Evolutionary conservation across 2,113 vertebrate species (phyloP).

Genomic region (Onychostoma macrolepis): DNA sequence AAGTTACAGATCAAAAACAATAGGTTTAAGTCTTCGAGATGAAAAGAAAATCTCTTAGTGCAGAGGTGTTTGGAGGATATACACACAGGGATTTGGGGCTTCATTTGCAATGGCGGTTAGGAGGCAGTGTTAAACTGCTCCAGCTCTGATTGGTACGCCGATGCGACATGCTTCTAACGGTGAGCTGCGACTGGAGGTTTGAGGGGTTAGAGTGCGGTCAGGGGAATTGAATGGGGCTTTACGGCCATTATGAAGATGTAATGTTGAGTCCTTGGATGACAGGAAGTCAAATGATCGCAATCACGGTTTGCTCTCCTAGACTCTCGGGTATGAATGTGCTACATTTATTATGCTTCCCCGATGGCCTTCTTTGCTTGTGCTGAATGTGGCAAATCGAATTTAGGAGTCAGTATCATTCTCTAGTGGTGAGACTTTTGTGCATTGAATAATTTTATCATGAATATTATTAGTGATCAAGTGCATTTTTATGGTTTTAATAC

Average conservation of each 20-base stretch:
- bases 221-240: slow-evolving; percentile 55
- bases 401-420: neutral
- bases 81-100: slow-evolving; percentile 20
- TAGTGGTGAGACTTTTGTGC: neutral
- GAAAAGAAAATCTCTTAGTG: neutral
- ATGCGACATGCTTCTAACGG: slow-evolving; percentile 16
- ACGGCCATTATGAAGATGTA: slow-evolving; percentile 40
- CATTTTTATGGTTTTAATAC: neutral
- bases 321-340: slow-evolving; percentile 1
- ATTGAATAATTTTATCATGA: neutral
- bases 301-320: slow-evolving; percentile 11
- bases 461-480: neutral
- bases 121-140: slow-evolving; percentile 46
- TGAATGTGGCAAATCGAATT: neutral
- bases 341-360: slow-evolving; percentile 29
- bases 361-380: slow-evolving; percentile 1
- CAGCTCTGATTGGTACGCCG: slow-evolving; percentile 39
- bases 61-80: slow-evolving; percentile 15
- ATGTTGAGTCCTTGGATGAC: slow-evolving; percentile 34
- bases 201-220: neutral
- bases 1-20: slow-evolving; percentile 31
- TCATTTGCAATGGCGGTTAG: slow-evolving; percentile 30
- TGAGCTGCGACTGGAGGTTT: slow-evolving; percentile 12
- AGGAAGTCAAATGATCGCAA: slow-evolving; percentile 49
- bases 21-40: slow-evolving; percentile 13